A percentile compares a stretch with the other conserved stretches of the same genome.
These are phyloP conservation scores for Branchinecta sandiegonensis DNA, from an alignment of 2,888 invertebrate genomes.

Conservation along the genomic window DNA sequence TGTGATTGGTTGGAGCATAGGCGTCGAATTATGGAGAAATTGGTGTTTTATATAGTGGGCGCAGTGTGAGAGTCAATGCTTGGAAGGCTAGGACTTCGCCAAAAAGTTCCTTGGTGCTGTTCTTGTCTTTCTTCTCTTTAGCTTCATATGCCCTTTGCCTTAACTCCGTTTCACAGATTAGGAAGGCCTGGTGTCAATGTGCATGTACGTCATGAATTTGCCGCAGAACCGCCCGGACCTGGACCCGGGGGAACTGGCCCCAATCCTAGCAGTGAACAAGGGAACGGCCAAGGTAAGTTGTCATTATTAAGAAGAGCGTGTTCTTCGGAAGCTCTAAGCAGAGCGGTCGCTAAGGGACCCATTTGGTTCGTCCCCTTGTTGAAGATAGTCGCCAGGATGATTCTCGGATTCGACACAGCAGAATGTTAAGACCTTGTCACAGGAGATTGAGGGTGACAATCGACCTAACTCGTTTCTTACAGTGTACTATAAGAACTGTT, in stretches of 20 bases:
- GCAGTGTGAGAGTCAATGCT: background rate
- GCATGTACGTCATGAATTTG: conserved; percentile 66
- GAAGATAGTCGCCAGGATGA: too few relatives aligned
- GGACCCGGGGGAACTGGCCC: conserved; percentile 16
- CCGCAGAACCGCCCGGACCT: conserved; percentile 34
- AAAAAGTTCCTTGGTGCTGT: background rate
- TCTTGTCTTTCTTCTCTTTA: background rate
- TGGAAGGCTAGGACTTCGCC: conserved; percentile 13
- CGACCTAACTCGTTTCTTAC: too few relatives aligned
- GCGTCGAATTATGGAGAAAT: conserved; percentile 10
- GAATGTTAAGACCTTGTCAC: too few relatives aligned
- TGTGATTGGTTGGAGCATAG: background rate
- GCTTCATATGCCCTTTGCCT: background rate
- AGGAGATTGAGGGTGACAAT: too few relatives aligned
- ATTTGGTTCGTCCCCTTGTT: too few relatives aligned
- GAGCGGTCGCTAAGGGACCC: too few relatives aligned
- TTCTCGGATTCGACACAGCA: too few relatives aligned
- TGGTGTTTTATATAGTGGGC: too few relatives aligned
- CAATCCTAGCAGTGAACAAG: background rate
- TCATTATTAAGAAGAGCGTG: too few relatives aligned
- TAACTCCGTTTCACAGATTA: conserved; percentile 46
- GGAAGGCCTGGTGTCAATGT: conserved; percentile 95
- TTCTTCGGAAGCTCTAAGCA: too few relatives aligned
- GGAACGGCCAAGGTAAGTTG: conserved; percentile 10
- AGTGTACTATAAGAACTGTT: too few relatives aligned